Evolutionary conservation across 2,888 invertebrate genomes (phyloP).

Genomic region (Lordiphosa fenestrarum): DNA sequence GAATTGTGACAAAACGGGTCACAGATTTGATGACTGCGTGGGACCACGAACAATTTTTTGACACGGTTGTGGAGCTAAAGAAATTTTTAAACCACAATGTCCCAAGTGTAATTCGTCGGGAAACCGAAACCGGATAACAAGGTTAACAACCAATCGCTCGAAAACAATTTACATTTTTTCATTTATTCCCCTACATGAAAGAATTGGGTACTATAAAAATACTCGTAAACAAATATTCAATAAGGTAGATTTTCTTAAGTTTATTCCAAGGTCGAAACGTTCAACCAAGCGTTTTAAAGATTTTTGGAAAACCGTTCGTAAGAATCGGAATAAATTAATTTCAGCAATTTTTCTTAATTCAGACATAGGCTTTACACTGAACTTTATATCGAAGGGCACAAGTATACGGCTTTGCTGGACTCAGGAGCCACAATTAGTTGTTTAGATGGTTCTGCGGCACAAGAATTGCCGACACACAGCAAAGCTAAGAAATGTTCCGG

Average conservation of each 20-base stretch:
- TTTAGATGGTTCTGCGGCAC: constrained; percentile 4
- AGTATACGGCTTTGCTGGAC: background rate
- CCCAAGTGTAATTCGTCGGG: constrained; percentile 2
- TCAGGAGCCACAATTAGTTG: constrained; percentile 19
- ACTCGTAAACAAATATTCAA: no score
- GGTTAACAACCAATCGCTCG: no score
- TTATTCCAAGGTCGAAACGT: no score
- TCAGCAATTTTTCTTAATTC: constrained; percentile 4
- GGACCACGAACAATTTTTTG: constrained; percentile 8
- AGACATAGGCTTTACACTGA: background rate
- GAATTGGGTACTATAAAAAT: no score
- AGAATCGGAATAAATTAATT: no score
- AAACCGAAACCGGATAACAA: constrained; percentile 1
- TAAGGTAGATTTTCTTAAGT: no score
- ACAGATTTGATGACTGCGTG: constrained; percentile 13
- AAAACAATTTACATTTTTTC: no score
- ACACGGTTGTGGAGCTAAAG: constrained; percentile 17
- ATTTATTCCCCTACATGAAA: no score
- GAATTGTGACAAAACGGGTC: constrained; percentile 16
- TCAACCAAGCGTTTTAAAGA: no score
- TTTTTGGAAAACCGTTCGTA: no score
- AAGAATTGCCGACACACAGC: background rate
- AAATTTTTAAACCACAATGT: constrained; percentile 7
- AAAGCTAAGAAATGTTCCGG: constrained; percentile 5
- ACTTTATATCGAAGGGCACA: background rate